A percentile compares a stretch with the other conserved stretches of the same genome.
Evolutionary conservation across 2,888 invertebrate genomes (phyloP).

Genomic region (Blastobasis lacticolella): DNA sequence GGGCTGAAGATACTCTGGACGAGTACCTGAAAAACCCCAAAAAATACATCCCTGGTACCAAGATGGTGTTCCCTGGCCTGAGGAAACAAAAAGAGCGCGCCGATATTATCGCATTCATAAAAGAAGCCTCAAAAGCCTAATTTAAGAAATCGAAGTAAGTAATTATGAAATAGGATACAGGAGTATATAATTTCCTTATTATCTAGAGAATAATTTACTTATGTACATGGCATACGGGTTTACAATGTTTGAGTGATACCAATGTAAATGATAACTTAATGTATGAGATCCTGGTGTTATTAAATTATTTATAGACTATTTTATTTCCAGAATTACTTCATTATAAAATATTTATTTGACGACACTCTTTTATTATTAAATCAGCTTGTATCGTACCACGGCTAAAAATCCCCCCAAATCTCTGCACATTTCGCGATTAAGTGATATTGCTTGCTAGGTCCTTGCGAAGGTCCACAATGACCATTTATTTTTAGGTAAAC

Average conservation of each 20-base stretch:
- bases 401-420: too few relatives aligned
- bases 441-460: too few relatives aligned
- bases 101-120: constrained; percentile 95
- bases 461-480: too few relatives aligned
- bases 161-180: constrained; percentile 25
- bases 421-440: too few relatives aligned
- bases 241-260: constrained; percentile 33
- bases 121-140: constrained; percentile 84
- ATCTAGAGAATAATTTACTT: constrained; percentile 49
- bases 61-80: constrained; percentile 99
- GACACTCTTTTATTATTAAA: too few relatives aligned
- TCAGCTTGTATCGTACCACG: too few relatives aligned
- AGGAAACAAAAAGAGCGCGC: constrained; percentile 96
- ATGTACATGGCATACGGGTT: constrained; percentile 17
- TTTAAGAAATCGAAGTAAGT: constrained; percentile 35
- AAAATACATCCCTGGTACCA: constrained; percentile 99
- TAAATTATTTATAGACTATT: constrained; percentile 58
- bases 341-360: too few relatives aligned
- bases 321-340: constrained; percentile 7
- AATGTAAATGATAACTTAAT: constrained; percentile 21
- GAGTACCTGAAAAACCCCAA: constrained; percentile 98
- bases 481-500: too few relatives aligned
- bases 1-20: constrained; percentile 95
- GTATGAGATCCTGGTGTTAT: constrained; percentile 54
- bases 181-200: constrained; percentile 36